Base-by-base conservation (phyloP, 2,888 invertebrate species). In the Amitus sp. region DNA sequence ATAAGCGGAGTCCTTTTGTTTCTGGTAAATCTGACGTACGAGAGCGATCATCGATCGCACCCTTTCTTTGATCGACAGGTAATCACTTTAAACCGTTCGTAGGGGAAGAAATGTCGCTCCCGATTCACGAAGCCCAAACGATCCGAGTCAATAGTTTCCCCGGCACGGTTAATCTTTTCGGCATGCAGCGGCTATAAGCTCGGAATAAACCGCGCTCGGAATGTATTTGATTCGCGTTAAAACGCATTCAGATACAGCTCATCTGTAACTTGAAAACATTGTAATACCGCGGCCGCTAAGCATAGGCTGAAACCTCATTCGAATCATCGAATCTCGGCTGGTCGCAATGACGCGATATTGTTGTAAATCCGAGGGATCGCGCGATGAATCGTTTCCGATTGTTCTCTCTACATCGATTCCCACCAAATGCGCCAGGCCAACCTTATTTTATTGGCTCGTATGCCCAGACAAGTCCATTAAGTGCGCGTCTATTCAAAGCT, bases 31-130 rank as follows among this genome's bases (percentile, higher is more conserved):
- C 76, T 77, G 74, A 75, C 73, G 72, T 73, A 73, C 66, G 71
- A 71, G 73, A 71, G 72, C 72, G 75, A 77, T 77, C 74, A 78
- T 79, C 73, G 78, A 79, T 79, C 78, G 67, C 63, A 71, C 70
- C 72, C 74, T 78, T 79, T 78, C 77, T 78, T 79, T 79, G 79
- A 80, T 80, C 78, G 79, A 77, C 78, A 79, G 79, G 79, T 80
- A 79, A 79, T 78, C 78, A 77, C 79, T 78, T 78, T 77, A 78
- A 79, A 79, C 75, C 78, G 69, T 76, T 72, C 69, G 65, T 47
- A 70, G 59, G 66, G 12, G 73, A 71, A 54, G 47, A 68, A 60
- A 66, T 74, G 78, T 76, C 78, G 59, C 59, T 42, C 23, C 59
- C 62, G 68, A 70, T 73, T 71, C 66, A 68, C 56, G 68, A 66